phyloP scores from a whole-genome alignment of 2,888 invertebrate genomes.

The Prosapia bicincta region DNA sequence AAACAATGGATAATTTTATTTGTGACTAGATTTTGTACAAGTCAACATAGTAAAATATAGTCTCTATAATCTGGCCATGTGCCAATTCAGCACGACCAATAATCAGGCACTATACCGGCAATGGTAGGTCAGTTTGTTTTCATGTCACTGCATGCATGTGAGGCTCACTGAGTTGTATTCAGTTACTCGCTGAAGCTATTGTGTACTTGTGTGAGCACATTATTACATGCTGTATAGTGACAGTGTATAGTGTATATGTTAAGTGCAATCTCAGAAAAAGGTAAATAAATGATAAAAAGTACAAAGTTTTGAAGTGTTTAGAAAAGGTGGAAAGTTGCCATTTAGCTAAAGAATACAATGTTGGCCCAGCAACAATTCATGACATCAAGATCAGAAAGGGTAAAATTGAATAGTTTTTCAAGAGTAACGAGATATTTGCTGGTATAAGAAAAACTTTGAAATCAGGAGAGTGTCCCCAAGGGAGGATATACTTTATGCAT shows the following conservation, averaged over 20 bases:
- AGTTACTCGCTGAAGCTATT: not conserved
- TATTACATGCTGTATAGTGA: no score
- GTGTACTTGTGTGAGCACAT: not conserved
- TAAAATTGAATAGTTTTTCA: not conserved
- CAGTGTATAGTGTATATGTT: no score
- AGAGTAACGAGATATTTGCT: not conserved
- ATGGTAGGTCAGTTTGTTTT: not conserved
- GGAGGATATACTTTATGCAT: not conserved
- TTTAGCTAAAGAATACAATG: not conserved
- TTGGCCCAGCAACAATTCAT: not conserved
- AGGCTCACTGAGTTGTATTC: not conserved
- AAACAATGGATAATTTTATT: no score
- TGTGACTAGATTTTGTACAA: no score
- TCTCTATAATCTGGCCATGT: not conserved
- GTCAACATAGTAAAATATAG: not conserved
- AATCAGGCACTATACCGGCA: not conserved
- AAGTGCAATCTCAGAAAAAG: not conserved
- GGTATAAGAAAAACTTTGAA: not conserved
- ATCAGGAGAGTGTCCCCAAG: not conserved
- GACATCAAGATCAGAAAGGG: not conserved
- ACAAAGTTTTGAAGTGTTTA: not conserved
- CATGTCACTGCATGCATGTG: not conserved
- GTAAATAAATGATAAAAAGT: slow-evolving; percentile 1
- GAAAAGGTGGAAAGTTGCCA: not conserved
- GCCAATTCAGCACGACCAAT: not conserved